Base-by-base conservation (phyloP, 2,113 vertebrate genomes). In the Cricetomys ansorgei region DNA sequence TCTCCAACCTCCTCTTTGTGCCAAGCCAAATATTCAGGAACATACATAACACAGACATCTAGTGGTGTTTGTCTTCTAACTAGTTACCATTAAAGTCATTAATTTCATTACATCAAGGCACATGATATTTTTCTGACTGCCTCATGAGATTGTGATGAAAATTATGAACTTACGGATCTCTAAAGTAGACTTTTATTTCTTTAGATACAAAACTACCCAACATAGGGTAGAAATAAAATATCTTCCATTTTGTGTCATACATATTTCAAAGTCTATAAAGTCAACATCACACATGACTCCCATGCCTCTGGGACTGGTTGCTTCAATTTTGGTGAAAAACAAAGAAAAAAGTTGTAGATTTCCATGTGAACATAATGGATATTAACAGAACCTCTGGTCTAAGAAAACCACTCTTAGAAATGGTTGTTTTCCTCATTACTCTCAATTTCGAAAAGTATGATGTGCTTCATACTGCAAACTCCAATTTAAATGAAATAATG, bases 141-240 rank as follows among this genome's bases (percentile, higher is more conserved):
- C 25, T 88, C 40, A 48, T 65, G 48, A 90, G 29, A 57, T 21
- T 94, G 17, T 92, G 50, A 88, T 75, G 13, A 96, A 95, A 97
- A 95, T 64, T 67, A 72, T 88, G 48, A 31, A 50, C 50, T 84
- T 90, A 7, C 5, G 88, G 69, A 37, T 73, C 69, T 93, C 55
- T 84, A 57, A 95, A 95, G 48, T 89, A 86, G 45, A 3, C 23
- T 73, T 53, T 87, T 88, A 87, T 80, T 37, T 96, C 73, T 94
- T 88, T 37, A 40, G 67, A 89, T 92, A 67, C 34, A 89, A 94
- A 94, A 50, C n/a, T 45, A 88, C 6, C 37, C 81, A 91, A 91
- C 62, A 77, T 6, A 5, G 27, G 19, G 69, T 69, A 27, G 69
- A 69, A 59, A 50, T 89, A 89, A 94, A 93, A 84, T 89, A 79